Percentiles rank a stretch among this genome's conserved stretches.
These are phyloP conservation scores for Dicaeum eximium DNA, from an alignment of 2,113 vertebrate species.

Conservation along the genomic window DNA sequence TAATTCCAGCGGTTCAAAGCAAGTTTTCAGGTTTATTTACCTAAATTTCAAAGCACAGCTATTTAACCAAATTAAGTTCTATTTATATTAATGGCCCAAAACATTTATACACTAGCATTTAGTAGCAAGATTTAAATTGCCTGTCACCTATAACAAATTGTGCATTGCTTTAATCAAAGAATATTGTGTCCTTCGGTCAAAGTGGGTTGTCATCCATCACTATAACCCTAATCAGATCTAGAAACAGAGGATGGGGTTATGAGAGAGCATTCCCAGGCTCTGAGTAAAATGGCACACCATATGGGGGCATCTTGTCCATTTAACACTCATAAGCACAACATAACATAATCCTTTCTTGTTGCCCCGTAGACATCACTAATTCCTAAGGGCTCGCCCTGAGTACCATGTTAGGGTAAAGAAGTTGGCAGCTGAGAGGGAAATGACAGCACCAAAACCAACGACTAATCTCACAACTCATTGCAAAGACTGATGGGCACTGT, in stretches of 20 bases:
- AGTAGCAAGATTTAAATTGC: not conserved
- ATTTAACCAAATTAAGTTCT: not conserved
- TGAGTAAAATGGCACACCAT: not conserved
- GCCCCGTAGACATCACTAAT: not conserved
- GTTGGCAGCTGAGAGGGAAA: not conserved
- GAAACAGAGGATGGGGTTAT: not conserved
- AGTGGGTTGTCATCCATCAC: not conserved
- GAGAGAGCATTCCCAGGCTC: not conserved
- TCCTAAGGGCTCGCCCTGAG: not conserved
- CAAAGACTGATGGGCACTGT: not conserved
- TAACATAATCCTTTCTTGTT: not conserved
- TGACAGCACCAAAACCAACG: not conserved
- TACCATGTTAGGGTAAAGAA: not conserved
- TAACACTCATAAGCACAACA: not conserved
- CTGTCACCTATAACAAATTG: not conserved
- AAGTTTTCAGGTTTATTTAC: not conserved
- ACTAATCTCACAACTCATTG: not conserved
- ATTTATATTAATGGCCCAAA: not conserved
- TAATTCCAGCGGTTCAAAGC: not conserved
- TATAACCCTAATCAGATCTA: not conserved
- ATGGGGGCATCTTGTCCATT: not conserved
- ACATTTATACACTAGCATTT: not conserved
- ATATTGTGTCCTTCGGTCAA: not conserved
- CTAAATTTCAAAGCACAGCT: not conserved
- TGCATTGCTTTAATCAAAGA: not conserved